Evolutionary conservation across 2,113 vertebrate species (phyloP).

Genomic region (Leptosomus discolor): DNA sequence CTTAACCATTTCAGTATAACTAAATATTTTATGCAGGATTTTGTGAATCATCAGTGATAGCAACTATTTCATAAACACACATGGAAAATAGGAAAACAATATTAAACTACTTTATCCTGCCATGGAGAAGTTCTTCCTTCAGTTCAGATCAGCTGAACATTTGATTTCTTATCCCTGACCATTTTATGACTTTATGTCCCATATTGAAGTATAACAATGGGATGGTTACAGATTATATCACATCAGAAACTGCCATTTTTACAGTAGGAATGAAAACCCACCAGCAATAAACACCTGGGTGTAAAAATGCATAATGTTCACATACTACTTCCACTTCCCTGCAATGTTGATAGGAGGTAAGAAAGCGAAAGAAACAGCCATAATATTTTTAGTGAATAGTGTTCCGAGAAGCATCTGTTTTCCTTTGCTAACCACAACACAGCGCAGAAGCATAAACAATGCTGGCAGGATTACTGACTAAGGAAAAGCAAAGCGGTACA

Average conservation of each 20-base stretch:
- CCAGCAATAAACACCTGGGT: background rate
- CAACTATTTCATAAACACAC: background rate
- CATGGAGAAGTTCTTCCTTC: background rate
- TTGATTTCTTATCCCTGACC: background rate
- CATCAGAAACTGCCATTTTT: background rate
- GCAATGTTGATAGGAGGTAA: background rate
- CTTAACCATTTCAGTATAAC: background rate
- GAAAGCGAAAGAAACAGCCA: background rate
- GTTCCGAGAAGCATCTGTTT: background rate
- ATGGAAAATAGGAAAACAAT: background rate
- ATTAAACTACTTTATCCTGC: background rate
- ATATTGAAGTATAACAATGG: background rate
- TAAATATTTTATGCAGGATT: background rate
- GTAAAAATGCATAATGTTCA: background rate
- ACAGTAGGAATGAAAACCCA: background rate
- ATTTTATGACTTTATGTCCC: background rate
- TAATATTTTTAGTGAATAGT: background rate
- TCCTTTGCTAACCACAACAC: background rate
- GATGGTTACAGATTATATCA: background rate
- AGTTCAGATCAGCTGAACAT: background rate
- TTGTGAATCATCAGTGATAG: background rate
- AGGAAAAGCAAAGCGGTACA: background rate
- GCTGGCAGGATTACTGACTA: background rate
- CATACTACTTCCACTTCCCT: background rate
- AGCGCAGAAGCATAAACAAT: rapidly evolving